Percentiles rank a stretch among this genome's conserved stretches.
These are phyloP conservation scores for Leistus spinibarbis DNA, from an alignment of 2,888 invertebrate genomes.

Conservation along the genomic window DNA sequence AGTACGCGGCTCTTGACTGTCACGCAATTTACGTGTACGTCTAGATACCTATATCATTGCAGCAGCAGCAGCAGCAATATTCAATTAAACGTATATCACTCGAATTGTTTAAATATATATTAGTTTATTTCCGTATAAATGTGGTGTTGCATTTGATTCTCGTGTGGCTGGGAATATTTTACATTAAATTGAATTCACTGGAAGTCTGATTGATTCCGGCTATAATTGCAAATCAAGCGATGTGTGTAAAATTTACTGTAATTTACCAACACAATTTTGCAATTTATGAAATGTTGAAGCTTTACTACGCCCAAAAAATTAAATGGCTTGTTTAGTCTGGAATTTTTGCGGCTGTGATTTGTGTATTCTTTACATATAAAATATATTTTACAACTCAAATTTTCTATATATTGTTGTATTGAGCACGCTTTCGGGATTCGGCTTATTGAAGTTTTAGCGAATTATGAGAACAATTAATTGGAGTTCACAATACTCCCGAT, in stretches of 20 bases:
- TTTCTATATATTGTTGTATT: too few species aligned
- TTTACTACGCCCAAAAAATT: too few species aligned
- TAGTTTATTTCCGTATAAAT: neutral
- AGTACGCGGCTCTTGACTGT: neutral
- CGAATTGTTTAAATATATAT: neutral
- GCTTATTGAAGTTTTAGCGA: too few species aligned
- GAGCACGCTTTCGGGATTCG: too few species aligned
- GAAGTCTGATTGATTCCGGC: neutral
- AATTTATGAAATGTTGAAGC: neutral
- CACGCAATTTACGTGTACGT: slow-evolving; percentile 16
- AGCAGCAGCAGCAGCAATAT: neutral
- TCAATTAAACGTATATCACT: neutral
- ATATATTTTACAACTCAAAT: too few species aligned
- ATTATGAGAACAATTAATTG: too few species aligned
- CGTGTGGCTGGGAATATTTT: neutral
- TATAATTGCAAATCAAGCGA: neutral
- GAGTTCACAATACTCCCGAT: too few species aligned
- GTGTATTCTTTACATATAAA: too few species aligned
- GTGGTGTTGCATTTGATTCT: neutral
- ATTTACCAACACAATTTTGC: neutral
- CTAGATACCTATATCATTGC: neutral
- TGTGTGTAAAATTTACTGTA: neutral
- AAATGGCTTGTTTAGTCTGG: too few species aligned
- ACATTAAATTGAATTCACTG: neutral
- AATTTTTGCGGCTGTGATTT: too few species aligned